Percentiles rank a stretch among this genome's conserved stretches.
Conservation (phyloP, 2,888 invertebrate species). For the Dynastes hyllus region DNA sequence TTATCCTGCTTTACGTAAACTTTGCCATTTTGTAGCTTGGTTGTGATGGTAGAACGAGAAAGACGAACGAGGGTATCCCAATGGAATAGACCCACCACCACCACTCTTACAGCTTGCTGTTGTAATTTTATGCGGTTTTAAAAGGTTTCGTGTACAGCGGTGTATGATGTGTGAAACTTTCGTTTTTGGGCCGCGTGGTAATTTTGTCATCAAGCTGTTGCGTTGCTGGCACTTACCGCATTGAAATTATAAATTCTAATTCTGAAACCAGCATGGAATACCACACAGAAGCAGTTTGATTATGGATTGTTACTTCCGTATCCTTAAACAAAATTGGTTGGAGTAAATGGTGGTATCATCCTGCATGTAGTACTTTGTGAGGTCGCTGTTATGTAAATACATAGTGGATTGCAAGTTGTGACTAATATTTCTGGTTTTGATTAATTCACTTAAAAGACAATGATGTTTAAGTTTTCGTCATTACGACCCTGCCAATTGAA, state of each 20-base stretch:
- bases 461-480: no score
- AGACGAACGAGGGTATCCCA: slow-evolving; percentile 31
- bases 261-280: slow-evolving; percentile 7
- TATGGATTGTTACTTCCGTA: no score
- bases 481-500: no score
- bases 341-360: no score
- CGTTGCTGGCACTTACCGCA: slow-evolving; percentile 24
- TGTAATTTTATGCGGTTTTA: slow-evolving; percentile 48
- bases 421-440: no score
- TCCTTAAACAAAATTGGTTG: no score
- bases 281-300: background rate
- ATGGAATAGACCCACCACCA: slow-evolving; percentile 42
- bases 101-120: slow-evolving; percentile 28
- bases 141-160: slow-evolving; percentile 35
- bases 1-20: slow-evolving; percentile 69
- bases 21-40: slow-evolving; percentile 65
- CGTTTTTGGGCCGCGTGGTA: slow-evolving; percentile 37
- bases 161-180: slow-evolving; percentile 44
- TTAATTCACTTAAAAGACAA: no score
- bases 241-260: slow-evolving; percentile 23
- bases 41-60: slow-evolving; percentile 36
- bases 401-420: no score
- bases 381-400: no score
- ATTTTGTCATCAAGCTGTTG: slow-evolving; percentile 40
- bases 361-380: no score